A percentile compares a stretch with the other conserved stretches of the same genome.
phyloP scores from a whole-genome alignment of 2,797 vertebrate genomes.

The Molothrus ater region DNA sequence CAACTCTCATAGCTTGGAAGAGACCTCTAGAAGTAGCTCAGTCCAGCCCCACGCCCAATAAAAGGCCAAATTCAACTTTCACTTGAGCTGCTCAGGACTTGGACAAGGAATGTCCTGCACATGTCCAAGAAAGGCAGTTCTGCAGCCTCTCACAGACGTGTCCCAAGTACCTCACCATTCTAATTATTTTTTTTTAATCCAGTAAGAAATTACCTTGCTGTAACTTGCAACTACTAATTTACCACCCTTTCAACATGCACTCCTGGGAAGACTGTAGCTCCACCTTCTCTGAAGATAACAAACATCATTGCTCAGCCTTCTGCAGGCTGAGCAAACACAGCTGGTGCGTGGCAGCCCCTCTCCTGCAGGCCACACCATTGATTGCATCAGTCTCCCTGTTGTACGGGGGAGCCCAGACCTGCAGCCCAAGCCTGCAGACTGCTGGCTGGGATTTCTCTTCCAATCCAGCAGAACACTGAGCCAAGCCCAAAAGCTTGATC shows the following conservation, averaged over 20 bases:
- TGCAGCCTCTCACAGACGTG: not conserved
- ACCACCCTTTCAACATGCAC: not conserved
- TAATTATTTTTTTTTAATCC: not conserved
- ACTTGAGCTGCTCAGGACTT: not conserved
- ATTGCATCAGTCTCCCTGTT: not conserved
- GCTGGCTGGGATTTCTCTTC: not conserved
- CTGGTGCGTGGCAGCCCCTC: not conserved
- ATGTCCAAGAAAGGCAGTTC: not conserved
- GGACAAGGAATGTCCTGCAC: not conserved
- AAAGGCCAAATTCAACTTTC: not conserved
- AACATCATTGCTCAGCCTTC: not conserved
- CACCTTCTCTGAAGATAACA: not conserved
- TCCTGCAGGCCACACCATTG: not conserved
- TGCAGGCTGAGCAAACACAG: not conserved
- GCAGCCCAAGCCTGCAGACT: not conserved
- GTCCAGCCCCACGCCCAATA: not conserved
- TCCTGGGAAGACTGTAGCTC: not conserved
- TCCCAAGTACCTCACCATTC: not conserved
- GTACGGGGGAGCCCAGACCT: not conserved
- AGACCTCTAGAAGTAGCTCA: not conserved
- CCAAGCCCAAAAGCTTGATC: not conserved
- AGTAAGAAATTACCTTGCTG: constrained; percentile 10
- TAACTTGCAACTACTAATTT: constrained; percentile 29
- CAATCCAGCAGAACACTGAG: not conserved
- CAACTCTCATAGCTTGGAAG: not conserved